Base-by-base conservation (phyloP, 2,113 vertebrate species). In the Ceyx cyanopectus region DNA sequence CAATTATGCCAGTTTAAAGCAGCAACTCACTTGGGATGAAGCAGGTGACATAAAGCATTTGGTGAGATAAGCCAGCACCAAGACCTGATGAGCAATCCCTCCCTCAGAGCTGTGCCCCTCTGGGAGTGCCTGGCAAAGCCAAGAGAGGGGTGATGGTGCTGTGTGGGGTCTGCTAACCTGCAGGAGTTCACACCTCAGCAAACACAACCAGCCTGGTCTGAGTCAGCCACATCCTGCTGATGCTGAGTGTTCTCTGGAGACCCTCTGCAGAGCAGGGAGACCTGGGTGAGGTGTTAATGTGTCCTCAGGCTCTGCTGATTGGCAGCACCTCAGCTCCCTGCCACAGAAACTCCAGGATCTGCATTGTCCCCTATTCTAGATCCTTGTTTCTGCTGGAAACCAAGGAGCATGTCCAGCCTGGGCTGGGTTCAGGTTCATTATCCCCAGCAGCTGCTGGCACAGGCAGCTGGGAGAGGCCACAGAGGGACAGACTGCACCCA, bases 91-190 rank as follows among this genome's bases (percentile, higher is more conserved):
- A 93, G 80, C 74, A 86, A 86, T 63, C 53, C 56, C 89, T 90
- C 86, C 84, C 81, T 94, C 73, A 93, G 86, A 66, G 88, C 80
- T 78, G 54, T 63, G 84, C 81, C 74, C 82, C 32, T 88, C 77
- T 86, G 94, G 72, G 86, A 84, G 60, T 30, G 58, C 65, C 92
- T 92, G 50, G 66, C 56, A 67, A 77, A 85, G 60, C 11, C 73
- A 43, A 86, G 45, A 62, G 87, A 87, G 85, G 24, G 54, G 14
- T 5, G 1, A 6, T 66, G 73, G 51, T 73, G 74, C 41, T 88
- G 62, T 56, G 14, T 19, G 48, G 57, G 27, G 10, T 61, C 32
- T 87, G 66, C 43, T 77, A 76, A 80, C 56, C 61, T 22, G 60
- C 15, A 6, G 14, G 62, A 91, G 54, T 72, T 92, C 58, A 79